These are phyloP conservation scores for Geopemphigus sp. DNA, from an alignment of 1,140 invertebrate species.

Conservation along the genomic window DNA sequence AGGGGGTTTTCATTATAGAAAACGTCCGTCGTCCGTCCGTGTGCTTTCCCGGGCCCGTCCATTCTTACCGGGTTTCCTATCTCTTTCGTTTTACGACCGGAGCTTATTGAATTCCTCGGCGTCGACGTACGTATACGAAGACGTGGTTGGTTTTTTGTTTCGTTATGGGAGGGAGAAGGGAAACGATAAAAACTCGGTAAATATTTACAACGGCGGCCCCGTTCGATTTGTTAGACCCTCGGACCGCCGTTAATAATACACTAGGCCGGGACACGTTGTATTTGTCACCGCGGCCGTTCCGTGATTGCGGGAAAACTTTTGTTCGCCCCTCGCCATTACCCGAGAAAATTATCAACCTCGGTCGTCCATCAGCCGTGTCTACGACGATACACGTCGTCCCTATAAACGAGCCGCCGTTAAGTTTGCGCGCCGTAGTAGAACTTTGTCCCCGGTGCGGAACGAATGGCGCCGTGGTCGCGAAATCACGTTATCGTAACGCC, in stretches of 20 bases:
- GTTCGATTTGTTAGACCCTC: not conserved
- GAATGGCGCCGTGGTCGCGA: too few relatives aligned
- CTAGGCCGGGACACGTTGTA: not conserved
- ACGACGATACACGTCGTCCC: not conserved
- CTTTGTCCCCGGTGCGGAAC: not conserved
- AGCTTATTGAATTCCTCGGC: not conserved
- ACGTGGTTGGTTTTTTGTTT: not conserved
- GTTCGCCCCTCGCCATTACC: not conserved
- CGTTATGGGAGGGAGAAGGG: too few relatives aligned
- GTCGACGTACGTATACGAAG: not conserved
- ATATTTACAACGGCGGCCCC: not conserved
- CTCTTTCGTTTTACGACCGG: not conserved
- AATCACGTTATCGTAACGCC: too few relatives aligned
- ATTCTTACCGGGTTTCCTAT: not conserved
- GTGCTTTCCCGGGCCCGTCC: not conserved
- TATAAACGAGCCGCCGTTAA: slow-evolving; percentile 18
- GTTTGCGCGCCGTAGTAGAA: not conserved
- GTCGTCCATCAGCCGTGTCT: not conserved
- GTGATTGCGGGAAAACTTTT: not conserved
- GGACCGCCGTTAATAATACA: too few relatives aligned
- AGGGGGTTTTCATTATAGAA: not conserved
- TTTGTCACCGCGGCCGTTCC: not conserved
- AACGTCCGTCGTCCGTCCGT: not conserved
- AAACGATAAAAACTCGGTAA: slow-evolving; percentile 8
- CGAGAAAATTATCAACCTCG: not conserved